Evolutionary conservation across 2,797 vertebrate species (phyloP).

Genomic region (Coluber constrictor): DNA sequence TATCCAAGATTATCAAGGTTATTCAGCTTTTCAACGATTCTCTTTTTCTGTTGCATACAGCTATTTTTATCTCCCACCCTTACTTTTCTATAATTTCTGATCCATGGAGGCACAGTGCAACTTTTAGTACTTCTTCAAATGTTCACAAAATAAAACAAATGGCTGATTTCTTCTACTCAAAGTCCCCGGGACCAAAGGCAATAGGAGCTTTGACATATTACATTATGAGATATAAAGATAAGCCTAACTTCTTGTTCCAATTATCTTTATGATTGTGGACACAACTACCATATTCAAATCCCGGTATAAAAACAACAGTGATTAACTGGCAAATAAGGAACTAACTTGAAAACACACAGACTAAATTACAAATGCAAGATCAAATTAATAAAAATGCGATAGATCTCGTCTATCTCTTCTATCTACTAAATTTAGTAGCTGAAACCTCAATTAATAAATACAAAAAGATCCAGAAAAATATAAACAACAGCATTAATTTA

Average conservation of each 20-base stretch:
- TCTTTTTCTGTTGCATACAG: neutral
- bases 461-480: slow-evolving; percentile 55
- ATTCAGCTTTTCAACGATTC: neutral
- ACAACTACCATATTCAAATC: neutral
- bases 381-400: slow-evolving; percentile 48
- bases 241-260: slow-evolving; percentile 23
- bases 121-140: neutral
- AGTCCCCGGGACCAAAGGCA: neutral
- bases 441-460: slow-evolving; percentile 67
- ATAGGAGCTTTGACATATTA: neutral
- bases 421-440: slow-evolving; percentile 60
- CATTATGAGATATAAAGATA: slow-evolving; percentile 4
- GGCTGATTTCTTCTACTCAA: neutral
- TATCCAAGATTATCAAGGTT: neutral
- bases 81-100: neutral
- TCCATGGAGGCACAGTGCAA: neutral
- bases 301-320: slow-evolving; percentile 56
- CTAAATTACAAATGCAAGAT: slow-evolving; percentile 48
- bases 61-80: neutral
- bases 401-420: slow-evolving; percentile 35
- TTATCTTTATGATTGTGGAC: slow-evolving; percentile 42
- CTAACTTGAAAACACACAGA: slow-evolving; percentile 47
- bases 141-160: neutral
- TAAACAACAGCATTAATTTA: slow-evolving; percentile 73
- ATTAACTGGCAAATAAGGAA: slow-evolving; percentile 55